Evolutionary conservation across 2,888 invertebrate genomes (phyloP).

Genomic region (Cancer borealis): DNA sequence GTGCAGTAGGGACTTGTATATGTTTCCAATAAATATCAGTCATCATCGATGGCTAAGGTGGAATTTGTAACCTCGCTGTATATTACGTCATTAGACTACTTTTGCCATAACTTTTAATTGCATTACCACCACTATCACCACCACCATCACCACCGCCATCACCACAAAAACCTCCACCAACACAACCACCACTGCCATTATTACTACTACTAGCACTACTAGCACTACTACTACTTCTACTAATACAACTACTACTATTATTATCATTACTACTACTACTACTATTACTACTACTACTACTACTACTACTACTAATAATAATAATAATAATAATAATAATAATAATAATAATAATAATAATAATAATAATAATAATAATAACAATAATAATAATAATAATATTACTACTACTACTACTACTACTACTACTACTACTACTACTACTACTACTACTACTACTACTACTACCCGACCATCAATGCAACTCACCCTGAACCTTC

Average conservation of each 20-base stretch:
- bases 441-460: neutral
- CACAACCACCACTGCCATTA: neutral
- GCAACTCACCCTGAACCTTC: conserved; percentile 57
- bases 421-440: neutral
- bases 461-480: neutral
- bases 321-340: neutral
- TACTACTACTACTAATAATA: conserved; percentile 7
- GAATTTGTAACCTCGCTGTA: too few species aligned
- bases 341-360: neutral
- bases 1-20: too few species aligned
- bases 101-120: too few species aligned
- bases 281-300: neutral
- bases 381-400: neutral
- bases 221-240: too few species aligned
- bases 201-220: neutral
- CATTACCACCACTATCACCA: too few species aligned
- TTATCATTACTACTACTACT: conserved; percentile 5
- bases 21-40: too few species aligned
- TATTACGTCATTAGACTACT: too few species aligned
- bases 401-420: neutral
- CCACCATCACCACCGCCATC: neutral
- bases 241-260: neutral
- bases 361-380: neutral
- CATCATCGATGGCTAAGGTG: too few species aligned
- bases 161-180: neutral